Evolutionary conservation across 2,113 vertebrate genomes (phyloP).

Genomic region (Oophaga pumilio): DNA sequence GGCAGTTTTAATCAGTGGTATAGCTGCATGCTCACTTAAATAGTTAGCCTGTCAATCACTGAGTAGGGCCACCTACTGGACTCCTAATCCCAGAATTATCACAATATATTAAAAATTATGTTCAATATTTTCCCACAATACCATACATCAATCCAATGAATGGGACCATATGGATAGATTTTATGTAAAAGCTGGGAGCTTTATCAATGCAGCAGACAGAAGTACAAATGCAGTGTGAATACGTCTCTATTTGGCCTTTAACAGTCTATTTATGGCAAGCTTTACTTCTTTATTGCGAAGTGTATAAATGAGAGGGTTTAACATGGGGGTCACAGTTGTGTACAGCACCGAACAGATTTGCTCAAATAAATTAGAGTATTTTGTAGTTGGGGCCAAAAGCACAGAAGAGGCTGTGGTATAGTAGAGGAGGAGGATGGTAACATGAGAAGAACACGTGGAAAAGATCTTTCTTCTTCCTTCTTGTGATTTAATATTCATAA

Average conservation of each 20-base stretch:
- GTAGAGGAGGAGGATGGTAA: slow-evolving; percentile 8
- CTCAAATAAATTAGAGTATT: neutral
- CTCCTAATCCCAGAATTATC: no score
- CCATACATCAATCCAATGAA: no score
- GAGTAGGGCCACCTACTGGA: no score
- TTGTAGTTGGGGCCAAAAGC: neutral
- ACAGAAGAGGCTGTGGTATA: neutral
- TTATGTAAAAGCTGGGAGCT: no score
- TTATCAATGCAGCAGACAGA: no score
- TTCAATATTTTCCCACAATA: no score
- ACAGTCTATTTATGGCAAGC: neutral
- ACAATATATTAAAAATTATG: no score
- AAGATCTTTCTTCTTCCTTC: neutral
- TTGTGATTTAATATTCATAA: neutral
- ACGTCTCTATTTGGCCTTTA: neutral
- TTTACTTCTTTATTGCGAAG: neutral
- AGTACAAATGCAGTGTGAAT: no score
- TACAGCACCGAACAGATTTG: neutral
- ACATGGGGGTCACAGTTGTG: slow-evolving; percentile 6
- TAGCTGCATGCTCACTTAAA: no score
- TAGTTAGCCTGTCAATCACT: no score
- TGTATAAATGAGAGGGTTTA: neutral
- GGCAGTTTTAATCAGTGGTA: no score
- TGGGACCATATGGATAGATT: no score
- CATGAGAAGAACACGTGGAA: neutral